phyloP scores from a whole-genome alignment of 2,888 invertebrate genomes.

The Frankliniella intonsa region DNA sequence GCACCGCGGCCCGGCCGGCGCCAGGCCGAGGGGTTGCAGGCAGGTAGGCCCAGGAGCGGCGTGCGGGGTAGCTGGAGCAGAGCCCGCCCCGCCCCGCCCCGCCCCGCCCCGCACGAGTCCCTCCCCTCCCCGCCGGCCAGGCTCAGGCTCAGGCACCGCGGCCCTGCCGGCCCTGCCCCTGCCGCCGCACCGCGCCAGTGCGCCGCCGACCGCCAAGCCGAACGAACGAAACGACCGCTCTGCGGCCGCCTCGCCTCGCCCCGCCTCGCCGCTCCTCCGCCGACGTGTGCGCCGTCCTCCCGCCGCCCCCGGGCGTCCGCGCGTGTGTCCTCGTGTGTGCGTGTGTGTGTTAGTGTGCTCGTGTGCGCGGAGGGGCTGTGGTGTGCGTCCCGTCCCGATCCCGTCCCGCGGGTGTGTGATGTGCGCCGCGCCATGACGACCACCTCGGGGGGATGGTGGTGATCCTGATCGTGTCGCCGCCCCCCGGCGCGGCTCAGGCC shows the following conservation, averaged over 20 bases:
- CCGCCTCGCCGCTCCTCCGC: not conserved
- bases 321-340: not conserved
- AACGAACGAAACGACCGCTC: not conserved
- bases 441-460: slow-evolving; percentile 57
- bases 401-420: too few relatives aligned
- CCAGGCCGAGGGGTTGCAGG: too few relatives aligned
- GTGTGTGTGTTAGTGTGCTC: not conserved
- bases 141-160: too few relatives aligned
- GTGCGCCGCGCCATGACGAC: slow-evolving; percentile 31
- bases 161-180: too few relatives aligned
- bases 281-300: not conserved
- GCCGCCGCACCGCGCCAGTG: not conserved
- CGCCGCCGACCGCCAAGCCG: slow-evolving; percentile 10
- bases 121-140: too few relatives aligned
- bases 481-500: slow-evolving; percentile 40
- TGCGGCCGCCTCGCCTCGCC: not conserved
- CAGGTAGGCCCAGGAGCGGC: too few relatives aligned
- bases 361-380: not conserved
- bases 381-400: too few relatives aligned
- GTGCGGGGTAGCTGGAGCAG: too few relatives aligned
- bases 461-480: slow-evolving; percentile 56
- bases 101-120: too few relatives aligned
- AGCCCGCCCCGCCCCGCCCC: too few relatives aligned
- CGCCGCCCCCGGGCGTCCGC: not conserved
- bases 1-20: too few relatives aligned